A percentile compares a stretch with the other conserved stretches of the same genome.
Evolutionary conservation across 2,797 vertebrate genomes (phyloP).

Genomic region (Acanthornis magna): DNA sequence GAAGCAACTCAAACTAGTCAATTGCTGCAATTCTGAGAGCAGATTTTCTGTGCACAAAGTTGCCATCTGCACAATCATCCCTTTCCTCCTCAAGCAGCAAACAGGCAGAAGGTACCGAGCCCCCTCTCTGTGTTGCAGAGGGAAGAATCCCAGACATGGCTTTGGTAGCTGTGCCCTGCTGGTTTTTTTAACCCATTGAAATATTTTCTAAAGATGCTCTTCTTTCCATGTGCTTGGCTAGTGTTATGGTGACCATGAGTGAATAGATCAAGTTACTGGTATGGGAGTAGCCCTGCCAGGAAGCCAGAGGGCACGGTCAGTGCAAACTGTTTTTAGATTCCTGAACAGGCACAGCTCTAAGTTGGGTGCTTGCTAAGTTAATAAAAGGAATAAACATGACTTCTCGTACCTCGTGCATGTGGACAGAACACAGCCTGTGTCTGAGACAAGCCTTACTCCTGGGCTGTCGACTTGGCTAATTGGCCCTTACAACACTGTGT

Average conservation of each 20-base stretch:
- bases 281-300: conserved; percentile 51
- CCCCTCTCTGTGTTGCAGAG: neutral
- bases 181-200: conserved; percentile 38
- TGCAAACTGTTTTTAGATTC: conserved; percentile 53
- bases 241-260: conserved; percentile 42
- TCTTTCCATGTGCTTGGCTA: conserved; percentile 46
- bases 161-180: neutral
- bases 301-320: conserved; percentile 46
- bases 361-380: conserved; percentile 27
- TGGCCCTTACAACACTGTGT: neutral
- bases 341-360: conserved; percentile 33
- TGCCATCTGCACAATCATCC: neutral
- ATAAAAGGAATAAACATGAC: conserved; percentile 7
- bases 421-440: neutral
- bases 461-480: neutral
- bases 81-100: neutral
- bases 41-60: neutral
- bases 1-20: neutral
- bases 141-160: neutral
- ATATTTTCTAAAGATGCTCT: conserved; percentile 55
- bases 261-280: conserved; percentile 51
- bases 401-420: neutral
- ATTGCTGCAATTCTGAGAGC: neutral
- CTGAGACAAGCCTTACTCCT: neutral
- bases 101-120: neutral